Percentiles rank a stretch among this genome's conserved stretches.
phyloP scores from a whole-genome alignment of 2,888 invertebrate species.

The Parnassius smintheus region DNA sequence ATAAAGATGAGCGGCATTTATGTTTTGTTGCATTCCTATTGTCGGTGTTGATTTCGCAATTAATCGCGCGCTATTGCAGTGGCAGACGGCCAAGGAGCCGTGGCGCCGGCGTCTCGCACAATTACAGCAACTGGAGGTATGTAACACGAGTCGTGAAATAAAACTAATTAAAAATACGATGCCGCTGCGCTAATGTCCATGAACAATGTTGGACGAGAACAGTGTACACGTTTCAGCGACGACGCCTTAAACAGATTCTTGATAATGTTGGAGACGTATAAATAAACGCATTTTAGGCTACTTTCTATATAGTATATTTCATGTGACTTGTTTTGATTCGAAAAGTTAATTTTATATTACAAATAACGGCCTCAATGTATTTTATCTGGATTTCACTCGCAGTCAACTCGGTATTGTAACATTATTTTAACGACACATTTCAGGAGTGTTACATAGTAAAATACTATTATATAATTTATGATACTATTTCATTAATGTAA shows the following conservation, averaged over 20 bases:
- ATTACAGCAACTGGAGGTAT: constrained; percentile 61
- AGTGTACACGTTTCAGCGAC: neutral
- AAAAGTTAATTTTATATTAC: too few relatives aligned
- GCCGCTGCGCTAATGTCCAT: constrained; percentile 38
- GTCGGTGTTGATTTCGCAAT: constrained; percentile 54
- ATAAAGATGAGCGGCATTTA: constrained; percentile 14
- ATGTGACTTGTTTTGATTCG: too few relatives aligned
- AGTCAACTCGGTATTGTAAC: too few relatives aligned
- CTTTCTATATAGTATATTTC: too few relatives aligned
- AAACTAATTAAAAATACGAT: constrained; percentile 63
- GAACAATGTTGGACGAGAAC: neutral
- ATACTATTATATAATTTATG: too few relatives aligned
- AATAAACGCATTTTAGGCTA: neutral
- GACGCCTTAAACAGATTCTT: neutral
- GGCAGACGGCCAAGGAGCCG: constrained; percentile 68
- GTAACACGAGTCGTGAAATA: constrained; percentile 64
- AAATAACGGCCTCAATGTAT: too few relatives aligned
- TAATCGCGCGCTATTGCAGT: constrained; percentile 54
- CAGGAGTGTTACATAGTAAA: too few relatives aligned
- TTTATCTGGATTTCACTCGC: too few relatives aligned
- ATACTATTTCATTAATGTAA: too few relatives aligned
- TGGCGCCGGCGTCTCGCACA: constrained; percentile 65
- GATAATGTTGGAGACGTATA: neutral
- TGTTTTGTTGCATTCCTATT: constrained; percentile 49
- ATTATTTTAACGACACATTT: too few relatives aligned